phyloP scores from a whole-genome alignment of 2,888 invertebrate species.

The Tigriopus californicus region DNA sequence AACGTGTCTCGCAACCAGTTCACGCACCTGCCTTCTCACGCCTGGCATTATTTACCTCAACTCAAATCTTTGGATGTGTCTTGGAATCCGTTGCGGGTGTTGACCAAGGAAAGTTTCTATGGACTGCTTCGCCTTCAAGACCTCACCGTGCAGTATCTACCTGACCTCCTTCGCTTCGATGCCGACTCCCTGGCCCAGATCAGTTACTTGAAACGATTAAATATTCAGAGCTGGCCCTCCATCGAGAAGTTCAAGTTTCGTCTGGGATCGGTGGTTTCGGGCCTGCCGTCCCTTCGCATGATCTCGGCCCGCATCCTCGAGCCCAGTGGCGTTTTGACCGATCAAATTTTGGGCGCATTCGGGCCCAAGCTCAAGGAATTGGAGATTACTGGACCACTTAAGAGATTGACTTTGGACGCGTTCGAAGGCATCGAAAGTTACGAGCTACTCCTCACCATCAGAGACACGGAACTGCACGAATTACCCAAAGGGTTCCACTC shows the following conservation, averaged over 20 bases:
- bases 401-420: constrained; percentile 33
- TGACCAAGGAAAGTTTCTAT: constrained; percentile 22
- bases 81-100: constrained; percentile 49
- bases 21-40: constrained; percentile 48
- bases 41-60: constrained; percentile 34
- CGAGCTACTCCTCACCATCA: constrained; percentile 54
- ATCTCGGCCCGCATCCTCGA: constrained; percentile 54
- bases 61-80: constrained; percentile 59
- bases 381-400: constrained; percentile 56
- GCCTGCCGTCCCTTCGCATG: constrained; percentile 46
- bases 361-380: constrained; percentile 57
- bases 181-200: constrained; percentile 51
- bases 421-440: constrained; percentile 36
- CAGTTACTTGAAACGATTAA: constrained; percentile 46
- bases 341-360: constrained; percentile 54
- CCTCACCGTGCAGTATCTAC: constrained; percentile 51
- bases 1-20: constrained; percentile 58
- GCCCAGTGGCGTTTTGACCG: constrained; percentile 49
- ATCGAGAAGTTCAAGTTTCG: constrained; percentile 45
- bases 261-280: constrained; percentile 32
- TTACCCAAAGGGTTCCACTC: constrained; percentile 43
- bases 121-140: constrained; percentile 19
- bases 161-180: constrained; percentile 51
- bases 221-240: constrained; percentile 52
- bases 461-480: constrained; percentile 54